Evolutionary conservation across 2,888 invertebrate genomes (phyloP), one percentile per base, ranked within the genome.

Genomic region (Platycheirus albimanus): DNA sequence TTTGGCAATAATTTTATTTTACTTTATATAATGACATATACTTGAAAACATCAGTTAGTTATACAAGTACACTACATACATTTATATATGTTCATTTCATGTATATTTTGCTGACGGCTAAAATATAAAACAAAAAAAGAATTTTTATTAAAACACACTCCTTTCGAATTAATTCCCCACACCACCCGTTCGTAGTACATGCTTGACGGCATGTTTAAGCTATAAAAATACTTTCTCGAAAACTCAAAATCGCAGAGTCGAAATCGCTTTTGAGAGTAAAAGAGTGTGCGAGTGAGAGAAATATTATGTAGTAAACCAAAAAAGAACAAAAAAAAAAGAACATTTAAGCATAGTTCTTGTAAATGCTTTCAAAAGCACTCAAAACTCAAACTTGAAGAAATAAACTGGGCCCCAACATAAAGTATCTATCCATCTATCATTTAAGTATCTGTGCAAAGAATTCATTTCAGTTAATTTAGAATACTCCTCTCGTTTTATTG

Each of bases 161-260:
- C 36, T 36, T 24, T 13, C 15, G 30, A 17, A 15, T 33, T n/a
- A n/a, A 10, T 51, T 45, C 43, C 20, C 33, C 78, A 54, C 15
- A 38, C 54, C 4, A 49, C 61, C 20, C 45, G n/a, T n/a, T n/a
- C 10, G 69, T n/a, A 30, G 30, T 20, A 67, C 10, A 17, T 30
- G 24, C 8, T 43, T 15, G 24, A 36, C 49, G 20, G 1, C 7
- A 28, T 7, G 28, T 54, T 66, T 24, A 7, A 38, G 45, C 8
- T 30, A 63, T 66, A 78, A 74, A 78, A 83, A 83, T 83, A 83
- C n/a, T 45, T 69, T 78, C 78, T 78, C 58, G 54, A 74, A 78
- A 17, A 58, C 64, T 38, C 45, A 54, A 43, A 30, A 13, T 45
- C 72, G 51, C 38, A 66, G 28, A 56, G 66, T 77, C 67, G 63